Base-by-base conservation (phyloP, 2,113 vertebrate genomes). In the Zootoca vivipara region DNA sequence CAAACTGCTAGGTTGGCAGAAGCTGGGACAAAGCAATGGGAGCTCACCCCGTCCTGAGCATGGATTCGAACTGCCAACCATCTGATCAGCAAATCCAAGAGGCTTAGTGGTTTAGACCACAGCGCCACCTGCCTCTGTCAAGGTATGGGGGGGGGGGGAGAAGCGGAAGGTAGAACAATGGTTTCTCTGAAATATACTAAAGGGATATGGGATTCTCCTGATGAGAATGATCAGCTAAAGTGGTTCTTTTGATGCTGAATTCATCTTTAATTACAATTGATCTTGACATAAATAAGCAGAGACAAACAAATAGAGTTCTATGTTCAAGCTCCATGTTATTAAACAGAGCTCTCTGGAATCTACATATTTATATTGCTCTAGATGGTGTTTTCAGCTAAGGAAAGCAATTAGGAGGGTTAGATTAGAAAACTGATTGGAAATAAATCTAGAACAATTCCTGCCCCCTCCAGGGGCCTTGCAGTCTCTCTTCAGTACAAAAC, bases 191-290 rank as follows among this genome's bases (percentile, higher is more conserved):
- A 65, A 85, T 87, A 85, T 86, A 90, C 87, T 92, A 92, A 93
- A 4, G 56, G 89, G 65, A 87, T 94, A 81, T 89, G 90, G 91
- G 89, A 94, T 85, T 92, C 46, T 93, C 94, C 67, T 93, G 90
- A 94, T 93, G 91, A 93, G 87, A 95, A 94, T 84, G 90, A 93
- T 95, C 91, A 95, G 85, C 81, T 85, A 77, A 94, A 94, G 91
- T 78, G 83, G 85, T 93, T 80, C 87, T 93, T 85, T 82, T 95
- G 86, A 92, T 70, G 85, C 13, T 86, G 88, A 72, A 93, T 93
- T 94, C 88, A 91, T 93, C 90, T 86, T 96, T 96, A 96, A 96
- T 96, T 95, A 93, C 92, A 92, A 96, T 95, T 94, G 95, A 95
- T 95, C 95, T 94, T 95, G 92, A 94, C 92, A 94, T 95, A 95